A percentile compares a stretch with the other conserved stretches of the same genome.
Conservation (phyloP, 2,113 vertebrate genomes). For the Sakesphorus luctuosus region DNA sequence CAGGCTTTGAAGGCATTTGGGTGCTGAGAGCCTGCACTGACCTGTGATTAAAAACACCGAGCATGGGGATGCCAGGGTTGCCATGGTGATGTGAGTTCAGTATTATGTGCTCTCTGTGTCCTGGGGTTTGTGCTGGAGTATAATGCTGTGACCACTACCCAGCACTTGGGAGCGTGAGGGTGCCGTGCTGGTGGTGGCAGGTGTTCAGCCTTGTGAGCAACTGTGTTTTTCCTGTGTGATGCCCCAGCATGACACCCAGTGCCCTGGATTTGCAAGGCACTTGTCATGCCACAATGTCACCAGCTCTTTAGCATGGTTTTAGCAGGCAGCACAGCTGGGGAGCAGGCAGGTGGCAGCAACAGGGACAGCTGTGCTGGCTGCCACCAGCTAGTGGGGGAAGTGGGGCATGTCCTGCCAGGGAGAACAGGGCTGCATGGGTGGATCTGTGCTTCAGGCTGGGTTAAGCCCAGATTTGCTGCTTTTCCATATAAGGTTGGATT, state of each 20-base stretch:
- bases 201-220: neutral
- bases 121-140: neutral
- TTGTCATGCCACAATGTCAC: constrained; percentile 16
- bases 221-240: neutral
- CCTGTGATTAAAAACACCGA: neutral
- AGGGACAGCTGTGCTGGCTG: neutral
- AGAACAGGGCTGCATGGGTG: neutral
- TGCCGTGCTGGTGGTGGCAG: fast-evolving
- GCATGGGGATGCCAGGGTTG: fast-evolving
- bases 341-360: neutral
- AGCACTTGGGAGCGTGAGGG: fast-evolving
- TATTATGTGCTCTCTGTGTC: neutral
- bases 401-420: fast-evolving
- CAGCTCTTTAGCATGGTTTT: neutral
- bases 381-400: fast-evolving
- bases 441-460: neutral
- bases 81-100: fast-evolving
- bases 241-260: neutral
- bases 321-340: neutral
- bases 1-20: fast-evolving
- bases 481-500: constrained; percentile 51
- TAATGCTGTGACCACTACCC: fast-evolving
- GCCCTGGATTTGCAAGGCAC: neutral
- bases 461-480: neutral
- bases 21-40: neutral